These are phyloP conservation scores for Pantherophis alleghaniensis DNA, from an alignment of 2,797 vertebrate species.

Conservation along the genomic window DNA sequence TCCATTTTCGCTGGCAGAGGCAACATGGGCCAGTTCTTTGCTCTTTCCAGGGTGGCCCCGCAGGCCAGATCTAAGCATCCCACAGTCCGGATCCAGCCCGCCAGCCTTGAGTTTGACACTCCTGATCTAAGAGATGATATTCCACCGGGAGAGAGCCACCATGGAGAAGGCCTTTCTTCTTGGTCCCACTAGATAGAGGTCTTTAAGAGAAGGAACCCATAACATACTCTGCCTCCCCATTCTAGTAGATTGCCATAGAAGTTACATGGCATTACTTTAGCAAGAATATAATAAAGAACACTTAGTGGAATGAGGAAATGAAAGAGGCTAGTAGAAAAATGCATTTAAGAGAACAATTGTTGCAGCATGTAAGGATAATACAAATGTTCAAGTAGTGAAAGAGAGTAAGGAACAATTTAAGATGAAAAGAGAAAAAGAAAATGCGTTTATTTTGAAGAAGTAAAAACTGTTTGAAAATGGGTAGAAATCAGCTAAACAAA, in stretches of 20 bases:
- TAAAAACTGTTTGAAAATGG: background rate
- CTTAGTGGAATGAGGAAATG: background rate
- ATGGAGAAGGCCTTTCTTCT: background rate
- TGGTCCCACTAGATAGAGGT: background rate
- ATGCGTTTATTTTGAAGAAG: background rate
- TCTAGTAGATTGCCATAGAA: background rate
- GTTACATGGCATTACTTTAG: background rate
- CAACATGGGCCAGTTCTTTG: rapidly evolving
- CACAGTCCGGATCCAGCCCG: no score
- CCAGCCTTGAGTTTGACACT: no score
- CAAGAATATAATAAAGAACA: background rate
- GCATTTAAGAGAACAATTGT: background rate
- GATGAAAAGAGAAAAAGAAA: background rate
- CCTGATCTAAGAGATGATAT: background rate
- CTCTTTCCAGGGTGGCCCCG: no score
- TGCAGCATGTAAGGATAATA: background rate
- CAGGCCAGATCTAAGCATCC: no score
- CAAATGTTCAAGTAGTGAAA: background rate
- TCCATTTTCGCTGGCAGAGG: no score
- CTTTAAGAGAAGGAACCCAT: background rate
- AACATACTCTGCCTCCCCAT: background rate
- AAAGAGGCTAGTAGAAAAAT: background rate
- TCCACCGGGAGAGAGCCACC: background rate
- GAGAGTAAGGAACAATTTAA: background rate
- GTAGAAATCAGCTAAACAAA: background rate